Base-by-base conservation (phyloP, 2,888 invertebrate genomes). In the Cotesia congregata region DNA sequence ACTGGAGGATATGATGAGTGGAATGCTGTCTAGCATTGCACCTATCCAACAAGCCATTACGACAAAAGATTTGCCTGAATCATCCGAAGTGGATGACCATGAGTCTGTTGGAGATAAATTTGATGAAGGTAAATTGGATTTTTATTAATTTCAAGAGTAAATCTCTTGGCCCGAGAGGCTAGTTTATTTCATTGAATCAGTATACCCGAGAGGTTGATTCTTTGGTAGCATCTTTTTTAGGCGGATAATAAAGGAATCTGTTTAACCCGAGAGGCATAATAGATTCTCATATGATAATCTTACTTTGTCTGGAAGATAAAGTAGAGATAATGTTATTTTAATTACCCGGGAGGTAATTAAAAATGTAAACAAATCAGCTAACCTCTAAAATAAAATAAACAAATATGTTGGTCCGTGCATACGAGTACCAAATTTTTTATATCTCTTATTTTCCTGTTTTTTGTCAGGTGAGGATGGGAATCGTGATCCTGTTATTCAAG, bases 171-270 rank as follows among this genome's bases (percentile, higher is more conserved):
- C 62, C 62, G 17, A 7, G 62, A 62, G 62, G 62, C 3, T 2
- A 62, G 0, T 62, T 62, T 17, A 15, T 62, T 15, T 62, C 17
- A 62, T 62, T 62, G 62, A 62, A 62, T 62, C 17, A 62, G 17
- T 15, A 17, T 62, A 15, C 12, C 62, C 62, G 62, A 62, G 20
- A 62, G 62, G 20, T 62, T 62, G 62, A 62, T 62, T 62, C 62
- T 1, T 62, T 62, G 17, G 3, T 62, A 1, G 62, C 17, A 17
- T 62, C 62, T 0, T 20, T 62, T 62, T 62, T 62, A 17, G 62
- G 1, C n/a, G 17, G 62, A 67, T 67, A 67, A 67, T 62, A 62
- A 6, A 62, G 62, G 1, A 17, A 62, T 62, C 62, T 62, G 1
- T 62, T 62, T 1, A 1, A 62, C 62, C 62, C 62, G 62, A 62